Evolutionary conservation across 2,113 vertebrate species (phyloP).

Genomic region (Catharus fuscescens): DNA sequence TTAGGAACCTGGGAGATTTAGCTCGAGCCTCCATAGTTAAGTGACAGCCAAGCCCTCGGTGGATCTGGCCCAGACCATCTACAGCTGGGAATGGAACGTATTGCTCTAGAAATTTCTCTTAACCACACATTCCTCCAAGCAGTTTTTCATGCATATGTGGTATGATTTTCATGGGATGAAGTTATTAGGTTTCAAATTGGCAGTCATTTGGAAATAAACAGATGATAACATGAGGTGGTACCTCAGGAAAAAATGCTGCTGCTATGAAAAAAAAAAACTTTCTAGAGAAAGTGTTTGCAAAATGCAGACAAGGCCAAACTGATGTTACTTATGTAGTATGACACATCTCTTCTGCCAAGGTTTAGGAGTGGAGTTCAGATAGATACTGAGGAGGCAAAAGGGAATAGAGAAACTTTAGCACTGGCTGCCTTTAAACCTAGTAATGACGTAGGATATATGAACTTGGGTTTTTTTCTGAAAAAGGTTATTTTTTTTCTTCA

Average conservation of each 20-base stretch:
- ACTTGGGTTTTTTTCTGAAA: fast-evolving
- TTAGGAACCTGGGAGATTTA: neutral
- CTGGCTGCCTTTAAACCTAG: neutral
- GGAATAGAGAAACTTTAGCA: neutral
- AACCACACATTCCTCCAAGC: neutral
- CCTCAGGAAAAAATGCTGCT: neutral
- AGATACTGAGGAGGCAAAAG: neutral
- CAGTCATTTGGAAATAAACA: neutral
- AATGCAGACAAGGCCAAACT: neutral
- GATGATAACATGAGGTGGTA: neutral
- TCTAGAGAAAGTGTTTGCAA: neutral
- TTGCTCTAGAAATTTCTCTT: neutral
- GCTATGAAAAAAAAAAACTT: neutral
- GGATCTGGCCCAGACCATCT: neutral
- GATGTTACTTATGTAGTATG: neutral
- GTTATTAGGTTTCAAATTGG: neutral
- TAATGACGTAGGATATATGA: neutral
- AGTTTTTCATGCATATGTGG: neutral
- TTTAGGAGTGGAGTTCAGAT: neutral
- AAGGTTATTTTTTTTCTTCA: fast-evolving
- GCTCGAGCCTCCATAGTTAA: neutral
- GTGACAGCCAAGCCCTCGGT: neutral
- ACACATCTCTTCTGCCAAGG: neutral
- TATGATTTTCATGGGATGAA: neutral
- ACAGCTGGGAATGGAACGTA: neutral